phyloP scores from a whole-genome alignment of 2,888 invertebrate species.

The Zootermopsis nevadensis region DNA sequence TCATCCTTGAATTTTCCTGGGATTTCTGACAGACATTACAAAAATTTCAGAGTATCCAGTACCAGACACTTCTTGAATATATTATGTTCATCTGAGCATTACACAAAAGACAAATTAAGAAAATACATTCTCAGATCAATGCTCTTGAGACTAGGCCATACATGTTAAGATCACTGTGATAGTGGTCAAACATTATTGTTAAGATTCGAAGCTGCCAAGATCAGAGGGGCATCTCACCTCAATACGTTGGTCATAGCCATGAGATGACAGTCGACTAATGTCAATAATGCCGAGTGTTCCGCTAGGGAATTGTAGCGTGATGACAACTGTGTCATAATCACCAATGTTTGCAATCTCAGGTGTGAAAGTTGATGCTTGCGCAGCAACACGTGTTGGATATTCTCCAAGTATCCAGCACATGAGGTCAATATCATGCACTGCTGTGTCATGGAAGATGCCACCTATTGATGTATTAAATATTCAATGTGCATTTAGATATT shows the following conservation, averaged over 20 bases:
- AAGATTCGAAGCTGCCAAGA: too few species aligned
- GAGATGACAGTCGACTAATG: slow-evolving; percentile 70
- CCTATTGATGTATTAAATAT: slow-evolving; percentile 60
- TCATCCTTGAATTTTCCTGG: too few species aligned
- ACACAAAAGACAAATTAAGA: too few species aligned
- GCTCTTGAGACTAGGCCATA: too few species aligned
- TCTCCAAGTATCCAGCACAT: slow-evolving; percentile 74
- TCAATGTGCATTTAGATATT: too few species aligned
- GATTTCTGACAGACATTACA: too few species aligned
- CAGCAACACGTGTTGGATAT: slow-evolving; percentile 69
- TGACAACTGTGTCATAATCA: slow-evolving; percentile 74
- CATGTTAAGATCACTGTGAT: too few species aligned
- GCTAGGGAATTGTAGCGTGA: slow-evolving; percentile 71
- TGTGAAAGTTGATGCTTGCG: slow-evolving; percentile 67
- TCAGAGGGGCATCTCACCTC: slow-evolving; percentile 62
- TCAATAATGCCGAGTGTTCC: slow-evolving; percentile 74
- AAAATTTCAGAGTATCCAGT: too few species aligned
- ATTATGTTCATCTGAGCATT: too few species aligned
- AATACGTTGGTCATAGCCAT: slow-evolving; percentile 77
- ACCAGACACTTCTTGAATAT: too few species aligned
- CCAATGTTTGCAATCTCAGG: slow-evolving; percentile 70
- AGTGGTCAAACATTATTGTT: too few species aligned
- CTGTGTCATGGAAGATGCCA: slow-evolving; percentile 76
- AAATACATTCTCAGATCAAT: too few species aligned
- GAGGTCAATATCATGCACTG: slow-evolving; percentile 77